These are phyloP conservation scores for Tuta absoluta DNA, from an alignment of 2,888 invertebrate species.

Conservation along the genomic window DNA sequence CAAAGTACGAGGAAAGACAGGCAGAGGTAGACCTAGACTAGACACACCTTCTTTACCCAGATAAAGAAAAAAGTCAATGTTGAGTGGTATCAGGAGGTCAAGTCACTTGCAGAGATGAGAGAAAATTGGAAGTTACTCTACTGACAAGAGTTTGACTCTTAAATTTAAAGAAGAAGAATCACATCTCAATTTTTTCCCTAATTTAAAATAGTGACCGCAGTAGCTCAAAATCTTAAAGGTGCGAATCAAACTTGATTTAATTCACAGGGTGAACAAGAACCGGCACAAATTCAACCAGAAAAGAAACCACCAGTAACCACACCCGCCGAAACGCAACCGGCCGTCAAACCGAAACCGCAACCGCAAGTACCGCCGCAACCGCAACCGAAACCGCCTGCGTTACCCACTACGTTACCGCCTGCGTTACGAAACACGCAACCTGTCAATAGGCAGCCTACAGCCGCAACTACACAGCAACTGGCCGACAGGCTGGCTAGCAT, in stretches of 20 bases:
- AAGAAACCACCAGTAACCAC: constrained; percentile 36
- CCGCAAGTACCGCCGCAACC: constrained; percentile 38
- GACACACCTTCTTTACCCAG: no score
- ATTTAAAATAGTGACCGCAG: no score
- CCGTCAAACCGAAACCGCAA: constrained; percentile 40
- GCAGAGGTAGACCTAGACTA: no score
- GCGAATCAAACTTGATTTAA: background rate
- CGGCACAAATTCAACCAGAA: constrained; percentile 32
- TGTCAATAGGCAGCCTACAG: constrained; percentile 55
- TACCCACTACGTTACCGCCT: constrained; percentile 67
- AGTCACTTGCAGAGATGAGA: no score
- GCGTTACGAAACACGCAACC: constrained; percentile 56
- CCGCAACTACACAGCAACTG: constrained; percentile 57
- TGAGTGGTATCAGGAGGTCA: no score
- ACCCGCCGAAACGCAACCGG: constrained; percentile 45
- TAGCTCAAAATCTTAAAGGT: no score
- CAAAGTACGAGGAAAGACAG: no score
- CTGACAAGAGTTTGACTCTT: no score
- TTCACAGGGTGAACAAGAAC: constrained; percentile 52
- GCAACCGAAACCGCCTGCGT: constrained; percentile 57
- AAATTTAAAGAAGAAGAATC: no score
- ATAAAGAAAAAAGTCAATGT: no score
- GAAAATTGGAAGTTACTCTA: no score
- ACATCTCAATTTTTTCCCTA: no score
- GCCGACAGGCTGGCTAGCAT: constrained; percentile 71